phyloP scores from a whole-genome alignment of 2,888 invertebrate species.

The Andrena trimmerana region DNA sequence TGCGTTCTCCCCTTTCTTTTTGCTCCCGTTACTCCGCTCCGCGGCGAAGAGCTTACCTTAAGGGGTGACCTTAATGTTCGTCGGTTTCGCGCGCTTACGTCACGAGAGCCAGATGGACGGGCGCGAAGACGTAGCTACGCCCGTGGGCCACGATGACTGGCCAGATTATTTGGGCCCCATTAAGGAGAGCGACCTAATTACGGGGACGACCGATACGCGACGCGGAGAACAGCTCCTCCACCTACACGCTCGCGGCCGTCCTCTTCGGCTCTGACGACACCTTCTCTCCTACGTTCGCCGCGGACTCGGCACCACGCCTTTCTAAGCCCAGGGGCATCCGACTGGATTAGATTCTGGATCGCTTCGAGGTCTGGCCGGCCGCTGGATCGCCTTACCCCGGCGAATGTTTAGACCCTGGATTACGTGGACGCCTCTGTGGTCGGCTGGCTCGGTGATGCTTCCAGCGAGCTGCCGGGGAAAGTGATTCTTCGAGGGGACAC shows the following conservation, averaged over 20 bases:
- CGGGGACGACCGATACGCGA: slow-evolving; percentile 20
- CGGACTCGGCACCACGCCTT: slow-evolving; percentile 78
- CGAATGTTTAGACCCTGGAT: slow-evolving; percentile 57
- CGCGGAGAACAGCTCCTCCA: slow-evolving; percentile 46
- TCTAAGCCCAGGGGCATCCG: slow-evolving; percentile 83
- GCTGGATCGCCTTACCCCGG: slow-evolving; percentile 55
- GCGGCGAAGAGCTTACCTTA: slow-evolving; percentile 14
- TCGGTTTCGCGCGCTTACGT: slow-evolving; percentile 48
- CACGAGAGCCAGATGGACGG: slow-evolving; percentile 39
- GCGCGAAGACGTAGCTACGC: slow-evolving; percentile 35
- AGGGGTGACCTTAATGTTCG: slow-evolving; percentile 61
- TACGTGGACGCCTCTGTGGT: slow-evolving; percentile 41
- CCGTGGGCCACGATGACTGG: slow-evolving; percentile 44
- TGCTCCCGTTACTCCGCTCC: background rate
- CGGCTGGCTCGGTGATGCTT: slow-evolving; percentile 24
- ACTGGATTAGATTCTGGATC: slow-evolving; percentile 74
- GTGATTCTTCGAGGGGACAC: slow-evolving; percentile 42
- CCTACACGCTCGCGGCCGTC: slow-evolving; percentile 61
- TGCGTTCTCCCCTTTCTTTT: slow-evolving; percentile 35
- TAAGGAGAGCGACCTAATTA: slow-evolving; percentile 62
- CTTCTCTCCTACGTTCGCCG: slow-evolving; percentile 66
- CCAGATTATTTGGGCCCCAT: slow-evolving; percentile 62
- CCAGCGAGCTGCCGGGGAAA: slow-evolving; percentile 32
- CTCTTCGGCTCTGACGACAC: slow-evolving; percentile 71
- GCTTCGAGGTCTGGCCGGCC: slow-evolving; percentile 61